Percentiles rank a stretch among this genome's conserved stretches.
Evolutionary conservation across 1,140 invertebrate species (phyloP).

Genomic region (Ips nitidus): DNA sequence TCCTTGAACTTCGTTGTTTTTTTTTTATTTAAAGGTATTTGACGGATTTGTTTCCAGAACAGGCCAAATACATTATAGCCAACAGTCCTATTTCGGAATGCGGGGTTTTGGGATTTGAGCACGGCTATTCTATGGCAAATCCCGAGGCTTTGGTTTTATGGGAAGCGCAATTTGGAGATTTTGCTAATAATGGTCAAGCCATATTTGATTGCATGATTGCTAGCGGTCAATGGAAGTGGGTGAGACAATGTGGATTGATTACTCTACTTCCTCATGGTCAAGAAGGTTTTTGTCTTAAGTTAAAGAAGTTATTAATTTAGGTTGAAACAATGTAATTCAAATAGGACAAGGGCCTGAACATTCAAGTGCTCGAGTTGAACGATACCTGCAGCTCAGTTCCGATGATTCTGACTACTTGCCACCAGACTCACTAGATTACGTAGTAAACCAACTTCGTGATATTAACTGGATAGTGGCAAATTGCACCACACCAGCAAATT

Average conservation of each 20-base stretch:
- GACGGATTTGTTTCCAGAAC: conserved; percentile 69
- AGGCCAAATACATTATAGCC: conserved; percentile 74
- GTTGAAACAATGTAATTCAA: too few relatives aligned
- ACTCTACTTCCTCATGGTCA: conserved; percentile 86
- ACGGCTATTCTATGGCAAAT: conserved; percentile 82
- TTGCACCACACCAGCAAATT: conserved; percentile 80
- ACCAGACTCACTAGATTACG: conserved; percentile 57
- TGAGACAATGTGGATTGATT: conserved; percentile 78
- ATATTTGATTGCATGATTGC: conserved; percentile 84
- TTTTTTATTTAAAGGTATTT: conserved; percentile 46
- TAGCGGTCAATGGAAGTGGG: conserved; percentile 82
- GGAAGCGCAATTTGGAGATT: conserved; percentile 94
- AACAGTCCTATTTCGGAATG: conserved; percentile 84
- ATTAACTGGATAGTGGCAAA: conserved; percentile 85
- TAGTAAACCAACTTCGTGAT: conserved; percentile 76
- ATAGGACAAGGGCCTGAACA: conserved; percentile 76
- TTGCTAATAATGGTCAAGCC: conserved; percentile 81
- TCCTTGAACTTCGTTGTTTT: too few relatives aligned
- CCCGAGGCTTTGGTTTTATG: conserved; percentile 81
- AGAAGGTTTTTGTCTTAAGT: conserved; percentile 75
- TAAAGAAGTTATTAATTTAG: too few relatives aligned
- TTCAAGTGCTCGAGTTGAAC: conserved; percentile 76
- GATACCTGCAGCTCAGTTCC: conserved; percentile 78
- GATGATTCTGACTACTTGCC: conserved; percentile 66
- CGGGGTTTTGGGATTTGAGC: conserved; percentile 75